Percentiles rank a stretch among this genome's conserved stretches.
Evolutionary conservation across 2,113 vertebrate genomes (phyloP).

Genomic region (Pelodiscus sinensis): DNA sequence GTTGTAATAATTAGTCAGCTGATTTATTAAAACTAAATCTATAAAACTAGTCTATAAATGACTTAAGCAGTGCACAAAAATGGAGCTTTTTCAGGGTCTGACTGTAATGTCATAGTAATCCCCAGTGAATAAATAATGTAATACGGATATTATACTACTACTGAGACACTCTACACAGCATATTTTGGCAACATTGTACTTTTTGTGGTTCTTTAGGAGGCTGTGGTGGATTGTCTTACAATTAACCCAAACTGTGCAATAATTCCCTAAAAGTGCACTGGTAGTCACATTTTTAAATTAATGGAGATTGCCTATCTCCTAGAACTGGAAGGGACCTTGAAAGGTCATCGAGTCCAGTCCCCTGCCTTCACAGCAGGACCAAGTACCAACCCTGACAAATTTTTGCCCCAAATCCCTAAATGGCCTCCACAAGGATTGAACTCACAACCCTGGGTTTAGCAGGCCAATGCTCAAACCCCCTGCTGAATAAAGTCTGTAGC

Average conservation of each 20-base stretch:
- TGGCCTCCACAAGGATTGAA: too few relatives aligned
- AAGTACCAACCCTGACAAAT: too few relatives aligned
- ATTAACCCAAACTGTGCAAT: not conserved
- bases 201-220: not conserved
- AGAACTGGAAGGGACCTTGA: too few relatives aligned
- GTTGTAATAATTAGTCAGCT: conserved; percentile 27
- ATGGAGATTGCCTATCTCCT: too few relatives aligned
- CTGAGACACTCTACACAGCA: not conserved
- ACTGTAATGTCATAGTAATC: not conserved
- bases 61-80: not conserved
- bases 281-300: too few relatives aligned
- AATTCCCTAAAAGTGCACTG: not conserved
- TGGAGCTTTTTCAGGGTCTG: not conserved
- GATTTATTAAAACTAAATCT: not conserved
- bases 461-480: too few relatives aligned
- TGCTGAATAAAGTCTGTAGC: not conserved
- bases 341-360: too few relatives aligned
- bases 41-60: conserved; percentile 1
- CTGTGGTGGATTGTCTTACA: not conserved
- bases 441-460: too few relatives aligned
- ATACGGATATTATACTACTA: not conserved
- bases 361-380: too few relatives aligned
- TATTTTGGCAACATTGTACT: not conserved
- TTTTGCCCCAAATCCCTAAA: too few relatives aligned
- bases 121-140: not conserved